Evolutionary conservation across 2,888 invertebrate species (phyloP).

Genomic region (Fissipunctia ypsillon): DNA sequence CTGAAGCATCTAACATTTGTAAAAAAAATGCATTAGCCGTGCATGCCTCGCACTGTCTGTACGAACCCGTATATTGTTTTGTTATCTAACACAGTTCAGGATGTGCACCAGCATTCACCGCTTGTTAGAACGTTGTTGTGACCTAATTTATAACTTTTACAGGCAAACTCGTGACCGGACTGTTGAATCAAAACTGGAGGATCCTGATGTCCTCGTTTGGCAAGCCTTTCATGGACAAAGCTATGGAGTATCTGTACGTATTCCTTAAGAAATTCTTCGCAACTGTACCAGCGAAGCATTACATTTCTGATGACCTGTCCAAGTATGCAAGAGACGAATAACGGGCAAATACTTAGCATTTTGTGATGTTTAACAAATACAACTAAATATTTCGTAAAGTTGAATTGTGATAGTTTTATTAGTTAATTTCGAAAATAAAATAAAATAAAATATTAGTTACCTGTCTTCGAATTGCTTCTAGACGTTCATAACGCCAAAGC

Average conservation of each 20-base stretch:
- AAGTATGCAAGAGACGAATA: constrained; percentile 41
- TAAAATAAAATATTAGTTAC: too few species aligned
- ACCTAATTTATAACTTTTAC: constrained; percentile 55
- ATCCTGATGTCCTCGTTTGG: constrained; percentile 65
- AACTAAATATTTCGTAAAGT: neutral
- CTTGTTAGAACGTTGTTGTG: constrained; percentile 17
- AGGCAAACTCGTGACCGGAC: constrained; percentile 68
- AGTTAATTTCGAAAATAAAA: too few species aligned
- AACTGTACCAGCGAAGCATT: constrained; percentile 55
- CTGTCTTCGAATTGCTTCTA: too few species aligned
- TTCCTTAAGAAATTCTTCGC: constrained; percentile 57
- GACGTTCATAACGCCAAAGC: too few species aligned
- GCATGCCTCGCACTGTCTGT: neutral
- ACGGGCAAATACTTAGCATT: neutral
- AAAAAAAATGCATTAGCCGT: neutral
- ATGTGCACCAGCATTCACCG: neutral
- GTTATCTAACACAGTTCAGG: neutral
- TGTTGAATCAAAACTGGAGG: constrained; percentile 75
- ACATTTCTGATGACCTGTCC: constrained; percentile 63
- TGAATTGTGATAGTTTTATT: too few species aligned
- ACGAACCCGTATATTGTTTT: neutral
- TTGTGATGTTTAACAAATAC: neutral
- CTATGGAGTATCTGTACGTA: constrained; percentile 53
- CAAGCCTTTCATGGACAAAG: constrained; percentile 65
- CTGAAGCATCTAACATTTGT: neutral